A percentile compares a stretch with the other conserved stretches of the same genome.
Conservation (phyloP, 1,140 invertebrate species). For the Habropoda laboriosa region DNA sequence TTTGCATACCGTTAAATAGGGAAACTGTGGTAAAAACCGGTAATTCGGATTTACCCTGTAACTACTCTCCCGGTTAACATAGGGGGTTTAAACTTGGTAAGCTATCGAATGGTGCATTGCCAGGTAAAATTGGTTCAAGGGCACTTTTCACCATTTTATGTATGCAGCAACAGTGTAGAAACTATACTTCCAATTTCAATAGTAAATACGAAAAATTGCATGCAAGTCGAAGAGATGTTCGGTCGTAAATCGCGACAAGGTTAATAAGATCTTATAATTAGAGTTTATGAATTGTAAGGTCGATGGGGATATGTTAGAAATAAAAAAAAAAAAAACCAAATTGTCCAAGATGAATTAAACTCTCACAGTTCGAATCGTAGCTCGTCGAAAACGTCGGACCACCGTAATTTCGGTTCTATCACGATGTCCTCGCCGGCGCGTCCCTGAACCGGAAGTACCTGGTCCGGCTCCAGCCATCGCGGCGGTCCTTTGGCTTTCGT, state of each 20-base stretch:
- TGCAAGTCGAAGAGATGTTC: too few relatives aligned
- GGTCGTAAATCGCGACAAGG: conserved; percentile 1
- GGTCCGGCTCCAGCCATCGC: conserved; percentile 73
- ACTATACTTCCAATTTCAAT: neutral
- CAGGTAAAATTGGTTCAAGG: too few relatives aligned
- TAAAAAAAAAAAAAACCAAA: neutral
- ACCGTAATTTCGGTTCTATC: conserved; percentile 69
- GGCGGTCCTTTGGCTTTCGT: conserved; percentile 61
- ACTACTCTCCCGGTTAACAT: too few relatives aligned
- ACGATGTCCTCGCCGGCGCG: conserved; percentile 70
- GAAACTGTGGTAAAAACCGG: too few relatives aligned
- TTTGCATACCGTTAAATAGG: too few relatives aligned
- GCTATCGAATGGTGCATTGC: too few relatives aligned
- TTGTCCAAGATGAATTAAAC: conserved; percentile 50
- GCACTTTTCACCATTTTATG: too few relatives aligned
- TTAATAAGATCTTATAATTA: neutral
- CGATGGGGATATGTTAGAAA: neutral
- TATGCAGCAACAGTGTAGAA: too few relatives aligned
- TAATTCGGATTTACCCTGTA: too few relatives aligned
- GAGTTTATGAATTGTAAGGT: neutral
- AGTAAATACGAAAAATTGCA: neutral
- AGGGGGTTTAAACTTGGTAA: too few relatives aligned
- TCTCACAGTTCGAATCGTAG: conserved; percentile 77
- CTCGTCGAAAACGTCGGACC: conserved; percentile 65
- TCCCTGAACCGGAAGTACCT: conserved; percentile 65